Percentiles rank a stretch among this genome's conserved stretches.
phyloP scores from a whole-genome alignment of 2,797 vertebrate genomes.

The Bufotes viridis region DNA sequence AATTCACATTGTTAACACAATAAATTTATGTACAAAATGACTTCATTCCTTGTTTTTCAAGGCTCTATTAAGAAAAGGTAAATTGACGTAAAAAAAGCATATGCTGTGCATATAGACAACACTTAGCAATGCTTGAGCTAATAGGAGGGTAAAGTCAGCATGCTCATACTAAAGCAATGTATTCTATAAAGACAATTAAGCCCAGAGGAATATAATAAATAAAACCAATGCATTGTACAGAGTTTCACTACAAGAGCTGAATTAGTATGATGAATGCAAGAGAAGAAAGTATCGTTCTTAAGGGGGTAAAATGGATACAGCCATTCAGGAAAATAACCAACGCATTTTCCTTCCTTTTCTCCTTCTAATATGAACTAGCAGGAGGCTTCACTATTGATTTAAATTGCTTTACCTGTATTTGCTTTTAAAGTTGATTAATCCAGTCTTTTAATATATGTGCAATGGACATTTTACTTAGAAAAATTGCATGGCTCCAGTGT shows the following conservation, averaged over 20 bases:
- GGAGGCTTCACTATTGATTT: slow-evolving; percentile 64
- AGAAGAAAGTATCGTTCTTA: background rate
- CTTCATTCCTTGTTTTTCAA: background rate
- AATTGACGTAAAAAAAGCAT: background rate
- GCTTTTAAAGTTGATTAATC: slow-evolving; percentile 68
- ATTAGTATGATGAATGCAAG: slow-evolving; percentile 17
- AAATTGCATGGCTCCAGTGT: slow-evolving; percentile 61
- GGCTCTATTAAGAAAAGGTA: too few relatives aligned
- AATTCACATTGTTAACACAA: too few relatives aligned
- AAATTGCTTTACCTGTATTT: slow-evolving; percentile 66
- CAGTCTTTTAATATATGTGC: slow-evolving; percentile 66
- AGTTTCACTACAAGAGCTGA: slow-evolving; percentile 22
- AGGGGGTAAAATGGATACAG: slow-evolving; percentile 24
- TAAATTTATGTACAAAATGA: too few relatives aligned
- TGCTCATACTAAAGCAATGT: background rate
- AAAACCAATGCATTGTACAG: background rate
- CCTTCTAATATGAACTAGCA: slow-evolving; percentile 60
- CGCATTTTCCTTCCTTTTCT: slow-evolving; percentile 56
- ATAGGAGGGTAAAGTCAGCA: background rate
- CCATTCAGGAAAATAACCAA: slow-evolving; percentile 52
- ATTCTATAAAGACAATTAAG: slow-evolving; percentile 22
- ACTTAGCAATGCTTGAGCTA: background rate
- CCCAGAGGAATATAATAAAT: background rate
- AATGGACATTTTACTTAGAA: slow-evolving; percentile 63
- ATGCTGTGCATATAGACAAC: background rate